Conservation (phyloP, 2,888 invertebrate species). For the Eumacrocentrus americanus region DNA sequence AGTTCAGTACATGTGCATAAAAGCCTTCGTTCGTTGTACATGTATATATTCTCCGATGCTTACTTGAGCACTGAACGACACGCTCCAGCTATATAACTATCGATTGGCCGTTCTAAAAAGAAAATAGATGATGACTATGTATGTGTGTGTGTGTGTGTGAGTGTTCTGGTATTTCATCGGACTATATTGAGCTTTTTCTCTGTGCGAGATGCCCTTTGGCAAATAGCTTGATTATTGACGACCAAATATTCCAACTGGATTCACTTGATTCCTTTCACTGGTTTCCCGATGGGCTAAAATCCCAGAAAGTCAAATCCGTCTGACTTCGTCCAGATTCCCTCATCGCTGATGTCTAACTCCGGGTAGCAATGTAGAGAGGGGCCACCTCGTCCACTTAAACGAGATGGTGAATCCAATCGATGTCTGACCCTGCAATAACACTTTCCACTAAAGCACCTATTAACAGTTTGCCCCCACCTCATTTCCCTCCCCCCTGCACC, state of each 20-base stretch:
- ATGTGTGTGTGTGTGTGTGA: slow-evolving; percentile 14
- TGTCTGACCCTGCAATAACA: slow-evolving; percentile 16
- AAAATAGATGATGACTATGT: slow-evolving; percentile 42
- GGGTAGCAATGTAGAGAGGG: no score
- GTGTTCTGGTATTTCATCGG: neutral
- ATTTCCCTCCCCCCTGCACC: neutral
- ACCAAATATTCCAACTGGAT: neutral
- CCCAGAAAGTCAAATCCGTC: neutral
- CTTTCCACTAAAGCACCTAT: slow-evolving; percentile 17
- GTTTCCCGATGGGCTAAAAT: no score
- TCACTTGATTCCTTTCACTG: neutral
- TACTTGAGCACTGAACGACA: slow-evolving; percentile 1
- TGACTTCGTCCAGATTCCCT: no score
- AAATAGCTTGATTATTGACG: neutral
- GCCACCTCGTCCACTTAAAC: neutral
- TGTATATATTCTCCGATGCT: slow-evolving; percentile 15
- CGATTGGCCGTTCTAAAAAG: slow-evolving; percentile 42
- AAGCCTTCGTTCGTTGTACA: neutral
- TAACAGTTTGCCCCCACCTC: neutral
- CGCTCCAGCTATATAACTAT: slow-evolving; percentile 32
- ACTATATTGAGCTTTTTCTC: neutral
- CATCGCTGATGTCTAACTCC: no score
- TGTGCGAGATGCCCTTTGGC: neutral
- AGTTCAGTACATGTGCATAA: slow-evolving; percentile 18
- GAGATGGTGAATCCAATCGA: neutral